Percentiles rank a stretch among this genome's conserved stretches.
These are phyloP conservation scores for Trachythela sp. DNA, from an alignment of 64 coral and sea anemone species.

Conservation along the genomic window DNA sequence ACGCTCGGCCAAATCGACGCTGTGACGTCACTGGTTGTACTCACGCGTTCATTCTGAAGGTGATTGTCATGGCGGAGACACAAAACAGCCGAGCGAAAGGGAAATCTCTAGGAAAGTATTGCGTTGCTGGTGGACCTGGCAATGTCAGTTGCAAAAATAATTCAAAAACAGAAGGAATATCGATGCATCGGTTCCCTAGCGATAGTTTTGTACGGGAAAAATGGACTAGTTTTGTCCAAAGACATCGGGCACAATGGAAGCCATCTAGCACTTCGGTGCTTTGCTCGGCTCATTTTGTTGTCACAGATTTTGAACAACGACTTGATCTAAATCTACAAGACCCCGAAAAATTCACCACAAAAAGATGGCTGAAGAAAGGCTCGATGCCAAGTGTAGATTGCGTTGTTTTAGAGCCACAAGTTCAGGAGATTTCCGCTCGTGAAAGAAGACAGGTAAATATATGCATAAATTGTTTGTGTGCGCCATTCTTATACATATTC, in stretches of 20 bases:
- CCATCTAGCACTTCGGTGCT: conserved; percentile 17
- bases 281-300: too few relatives aligned
- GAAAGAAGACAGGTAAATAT: background rate
- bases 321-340: too few relatives aligned
- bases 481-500: background rate
- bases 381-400: too few relatives aligned
- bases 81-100: conserved; percentile 2
- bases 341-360: too few relatives aligned
- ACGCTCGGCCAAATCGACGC: background rate
- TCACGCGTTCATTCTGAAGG: background rate
- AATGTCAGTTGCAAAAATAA: background rate
- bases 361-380: too few relatives aligned
- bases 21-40: conserved; percentile 8
- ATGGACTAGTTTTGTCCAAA: conserved; percentile 1
- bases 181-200: background rate
- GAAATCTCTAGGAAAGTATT: background rate
- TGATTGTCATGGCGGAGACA: background rate
- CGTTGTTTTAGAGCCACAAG: too few relatives aligned
- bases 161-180: background rate
- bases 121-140: background rate
- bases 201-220: background rate
- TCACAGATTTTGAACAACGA: too few relatives aligned
- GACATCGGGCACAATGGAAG: background rate
- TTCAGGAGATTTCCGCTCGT: too few relatives aligned
- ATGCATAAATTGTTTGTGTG: background rate